Conservation (phyloP, 2,797 vertebrate species). For the Fistularia commersonii region DNA sequence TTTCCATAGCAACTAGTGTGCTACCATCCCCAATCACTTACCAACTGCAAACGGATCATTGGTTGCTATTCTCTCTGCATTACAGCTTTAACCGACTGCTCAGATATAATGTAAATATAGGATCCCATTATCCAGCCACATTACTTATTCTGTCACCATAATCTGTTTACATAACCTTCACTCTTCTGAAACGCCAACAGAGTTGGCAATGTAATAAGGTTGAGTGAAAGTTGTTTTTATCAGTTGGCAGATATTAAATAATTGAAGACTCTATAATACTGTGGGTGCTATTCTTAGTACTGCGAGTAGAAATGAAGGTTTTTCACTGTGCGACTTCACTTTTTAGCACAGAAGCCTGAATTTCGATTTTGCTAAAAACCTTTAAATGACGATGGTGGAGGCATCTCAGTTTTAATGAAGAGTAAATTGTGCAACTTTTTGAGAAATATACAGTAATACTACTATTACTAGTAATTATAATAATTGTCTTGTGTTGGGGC, state of each 20-base stretch:
- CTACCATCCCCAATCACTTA: not conserved
- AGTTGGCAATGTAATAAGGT: slow-evolving; percentile 45
- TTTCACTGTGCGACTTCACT: slow-evolving; percentile 28
- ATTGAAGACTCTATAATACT: slow-evolving; percentile 46
- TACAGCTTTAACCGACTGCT: not conserved
- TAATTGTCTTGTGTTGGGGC: too few relatives aligned
- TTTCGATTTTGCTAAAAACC: slow-evolving; percentile 55
- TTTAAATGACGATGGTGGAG: slow-evolving; percentile 48
- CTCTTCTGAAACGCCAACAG: slow-evolving; percentile 28
- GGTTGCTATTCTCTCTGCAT: not conserved
- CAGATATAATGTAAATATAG: slow-evolving; percentile 15
- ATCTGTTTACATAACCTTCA: slow-evolving; percentile 42
- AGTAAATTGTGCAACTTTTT: too few relatives aligned
- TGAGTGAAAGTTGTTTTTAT: slow-evolving; percentile 57
- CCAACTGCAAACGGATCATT: not conserved
- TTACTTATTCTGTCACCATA: slow-evolving; percentile 28
- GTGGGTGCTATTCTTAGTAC: slow-evolving; percentile 46
- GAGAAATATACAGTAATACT: too few relatives aligned
- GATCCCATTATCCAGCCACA: slow-evolving; percentile 33
- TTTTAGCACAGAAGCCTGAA: slow-evolving; percentile 40
- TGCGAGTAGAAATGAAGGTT: slow-evolving; percentile 52
- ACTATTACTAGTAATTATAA: too few relatives aligned
- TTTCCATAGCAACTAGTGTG: not conserved
- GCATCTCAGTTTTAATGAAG: slow-evolving; percentile 33
- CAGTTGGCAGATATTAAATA: slow-evolving; percentile 56